Base-by-base conservation (phyloP, 2,888 invertebrate genomes). In the Dimorphilus gyrociliatus region DNA sequence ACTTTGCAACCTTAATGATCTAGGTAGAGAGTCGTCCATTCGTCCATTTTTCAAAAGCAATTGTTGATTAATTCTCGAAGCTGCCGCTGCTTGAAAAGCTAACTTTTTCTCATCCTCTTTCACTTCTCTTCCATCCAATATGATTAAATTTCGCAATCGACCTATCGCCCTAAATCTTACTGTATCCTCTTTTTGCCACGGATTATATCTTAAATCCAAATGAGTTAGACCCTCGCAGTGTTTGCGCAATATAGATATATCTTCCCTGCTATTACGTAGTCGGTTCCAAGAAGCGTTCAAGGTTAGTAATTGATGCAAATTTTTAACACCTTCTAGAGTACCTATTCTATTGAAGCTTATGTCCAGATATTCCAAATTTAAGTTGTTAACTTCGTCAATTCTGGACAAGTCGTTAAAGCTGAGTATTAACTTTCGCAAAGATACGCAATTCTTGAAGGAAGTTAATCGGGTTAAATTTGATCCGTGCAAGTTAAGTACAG, bases 311-410 rank as follows among this genome's bases (percentile, higher is more conserved):
- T n/a, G n/a, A n/a, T n/a, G 12, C 7, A 7, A 30, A 30, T 38
- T 32, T 39, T 55, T 57, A 32, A 60, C 38, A 25, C 57, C 58
- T 28, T 59, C 56, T 18, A 60, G 39, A n/a, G 55, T 48, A n/a
- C 37, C 27, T 16, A 63, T 48, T 32, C 54, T 53, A 43, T 62
- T 62, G 39, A 55, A 61, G 38, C 58, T 58, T 19, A 52, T 55
- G 53, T 62, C 60, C 15, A 62, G 33, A 30, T 51, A 49, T 36
- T 57, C 56, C 16, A 60, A 29, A 24, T 43, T 37, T 53, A 55
- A 42, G 29, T 50, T 43, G 17, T 49, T 41, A 6, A 61, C 32
- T 18, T 57, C 60, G 37, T 57, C 57, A 10, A 62, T 45, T 24
- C 42, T 41, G 5, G 51, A 46, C 16, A 62, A 45, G 14, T 57